These are phyloP conservation scores for Gavialis gangeticus DNA, from an alignment of 2,113 vertebrate species.

Conservation along the genomic window DNA sequence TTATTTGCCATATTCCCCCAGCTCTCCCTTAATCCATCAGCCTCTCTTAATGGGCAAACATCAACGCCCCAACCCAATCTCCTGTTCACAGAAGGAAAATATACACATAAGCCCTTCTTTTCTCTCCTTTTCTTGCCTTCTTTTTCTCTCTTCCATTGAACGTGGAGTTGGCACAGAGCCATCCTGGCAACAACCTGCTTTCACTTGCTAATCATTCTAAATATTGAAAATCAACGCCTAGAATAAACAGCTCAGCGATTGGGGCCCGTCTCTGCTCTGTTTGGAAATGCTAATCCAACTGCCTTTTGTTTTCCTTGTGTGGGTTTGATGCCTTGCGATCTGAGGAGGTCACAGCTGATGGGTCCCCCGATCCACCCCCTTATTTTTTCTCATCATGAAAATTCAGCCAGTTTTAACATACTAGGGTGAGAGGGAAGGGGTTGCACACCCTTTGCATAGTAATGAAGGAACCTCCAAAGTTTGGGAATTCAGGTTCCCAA, in stretches of 20 bases:
- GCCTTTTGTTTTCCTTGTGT: conserved; percentile 71
- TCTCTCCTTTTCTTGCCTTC: conserved; percentile 60
- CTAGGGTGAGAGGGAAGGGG: neutral
- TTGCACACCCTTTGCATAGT: conserved; percentile 45
- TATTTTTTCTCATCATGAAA: conserved; percentile 23
- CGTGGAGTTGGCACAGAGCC: conserved; percentile 66
- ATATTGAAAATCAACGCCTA: conserved; percentile 83
- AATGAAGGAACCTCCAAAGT: conserved; percentile 60
- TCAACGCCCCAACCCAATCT: conserved; percentile 70
- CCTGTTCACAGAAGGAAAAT: conserved; percentile 49
- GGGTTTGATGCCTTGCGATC: conserved; percentile 56
- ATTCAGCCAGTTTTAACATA: conserved; percentile 36
- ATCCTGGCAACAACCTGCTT: conserved; percentile 78
- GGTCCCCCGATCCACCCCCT: conserved; percentile 1
- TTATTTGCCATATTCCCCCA: conserved; percentile 49
- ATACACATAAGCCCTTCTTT: conserved; percentile 69
- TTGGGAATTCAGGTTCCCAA: neutral
- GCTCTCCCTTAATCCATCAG: conserved; percentile 49
- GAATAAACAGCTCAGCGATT: conserved; percentile 79
- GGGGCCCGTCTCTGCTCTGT: conserved; percentile 72
- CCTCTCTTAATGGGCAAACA: conserved; percentile 59
- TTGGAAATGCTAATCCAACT: conserved; percentile 77
- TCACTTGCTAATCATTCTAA: conserved; percentile 87
- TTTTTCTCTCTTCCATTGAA: conserved; percentile 73
- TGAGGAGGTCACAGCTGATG: conserved; percentile 68